Evolutionary conservation across 2,888 invertebrate species (phyloP).

Genomic region (Cybosia mesomella): DNA sequence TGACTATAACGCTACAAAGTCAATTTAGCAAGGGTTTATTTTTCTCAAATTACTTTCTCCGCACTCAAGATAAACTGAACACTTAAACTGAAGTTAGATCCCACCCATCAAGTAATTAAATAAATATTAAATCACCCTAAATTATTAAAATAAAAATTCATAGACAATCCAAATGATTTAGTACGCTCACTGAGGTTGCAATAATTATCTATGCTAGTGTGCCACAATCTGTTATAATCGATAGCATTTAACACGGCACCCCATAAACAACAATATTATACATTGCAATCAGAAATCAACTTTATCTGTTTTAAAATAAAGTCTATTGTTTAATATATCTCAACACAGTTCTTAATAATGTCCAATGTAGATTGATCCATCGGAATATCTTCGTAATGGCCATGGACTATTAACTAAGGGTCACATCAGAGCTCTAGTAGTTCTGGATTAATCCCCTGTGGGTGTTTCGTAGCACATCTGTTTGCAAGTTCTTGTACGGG

Average conservation of each 20-base stretch:
- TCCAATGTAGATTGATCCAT: constrained; percentile 36
- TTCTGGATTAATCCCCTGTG: constrained; percentile 31
- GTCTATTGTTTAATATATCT: constrained; percentile 20
- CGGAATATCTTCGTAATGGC: background rate
- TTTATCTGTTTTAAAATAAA: constrained; percentile 1
- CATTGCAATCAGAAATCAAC: constrained; percentile 25
- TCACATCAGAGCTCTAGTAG: constrained; percentile 22
- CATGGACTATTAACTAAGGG: constrained; percentile 17
- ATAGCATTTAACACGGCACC: constrained; percentile 58
- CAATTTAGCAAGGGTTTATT: too few relatives aligned
- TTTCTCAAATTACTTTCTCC: background rate
- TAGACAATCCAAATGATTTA: constrained; percentile 44
- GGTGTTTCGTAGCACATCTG: constrained; percentile 68
- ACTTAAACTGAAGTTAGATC: background rate
- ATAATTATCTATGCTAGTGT: constrained; percentile 65
- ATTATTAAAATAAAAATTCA: constrained; percentile 43
- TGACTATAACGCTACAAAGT: too few relatives aligned
- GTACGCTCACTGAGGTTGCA: constrained; percentile 31
- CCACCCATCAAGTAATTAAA: constrained; percentile 23
- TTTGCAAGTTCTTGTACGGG: constrained; percentile 68
- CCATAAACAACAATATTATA: constrained; percentile 44
- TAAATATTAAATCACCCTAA: constrained; percentile 12
- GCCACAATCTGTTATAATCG: constrained; percentile 65
- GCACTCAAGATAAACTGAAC: background rate
- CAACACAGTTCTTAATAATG: constrained; percentile 8